Conservation (phyloP, 2,888 invertebrate species). For the Cryptocephalus primarius region DNA sequence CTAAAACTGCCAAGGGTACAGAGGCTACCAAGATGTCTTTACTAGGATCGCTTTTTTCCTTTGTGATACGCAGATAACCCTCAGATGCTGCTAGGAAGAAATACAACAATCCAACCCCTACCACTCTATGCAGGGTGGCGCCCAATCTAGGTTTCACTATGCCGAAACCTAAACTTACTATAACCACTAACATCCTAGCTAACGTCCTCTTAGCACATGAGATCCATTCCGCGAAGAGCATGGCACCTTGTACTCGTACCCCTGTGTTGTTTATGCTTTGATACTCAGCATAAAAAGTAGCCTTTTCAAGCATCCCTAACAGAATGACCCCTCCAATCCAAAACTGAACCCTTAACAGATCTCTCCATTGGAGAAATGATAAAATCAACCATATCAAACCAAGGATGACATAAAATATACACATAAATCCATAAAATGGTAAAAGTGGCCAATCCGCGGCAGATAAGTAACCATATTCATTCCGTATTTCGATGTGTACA, state of each 20-base stretch:
- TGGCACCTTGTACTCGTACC: constrained; percentile 52
- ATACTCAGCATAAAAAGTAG: constrained; percentile 86
- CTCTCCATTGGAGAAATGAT: constrained; percentile 81
- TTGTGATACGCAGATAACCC: constrained; percentile 66
- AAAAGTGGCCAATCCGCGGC: constrained; percentile 84
- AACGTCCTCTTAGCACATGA: constrained; percentile 86
- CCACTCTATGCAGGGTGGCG: constrained; percentile 77
- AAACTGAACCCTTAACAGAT: constrained; percentile 84
- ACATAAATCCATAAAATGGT: constrained; percentile 86
- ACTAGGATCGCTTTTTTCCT: constrained; percentile 47
- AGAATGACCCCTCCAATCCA: constrained; percentile 92
- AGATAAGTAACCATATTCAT: constrained; percentile 72
- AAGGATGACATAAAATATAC: constrained; percentile 72
- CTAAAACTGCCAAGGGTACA: constrained; percentile 77
- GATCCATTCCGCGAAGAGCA: constrained; percentile 80
- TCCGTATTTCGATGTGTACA: constrained; percentile 61
- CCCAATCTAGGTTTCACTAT: constrained; percentile 91
- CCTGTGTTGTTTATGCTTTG: constrained; percentile 64
- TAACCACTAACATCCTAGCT: constrained; percentile 87
- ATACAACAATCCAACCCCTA: constrained; percentile 74
- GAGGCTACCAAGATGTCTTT: constrained; percentile 63
- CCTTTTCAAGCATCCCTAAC: constrained; percentile 70
- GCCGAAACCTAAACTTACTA: constrained; percentile 90
- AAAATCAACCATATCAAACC: constrained; percentile 74
- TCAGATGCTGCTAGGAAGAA: constrained; percentile 78